Evolutionary conservation across 2,888 invertebrate genomes (phyloP), one percentile per base, ranked within the genome.

Genomic region (Amblyteles armatorius): DNA sequence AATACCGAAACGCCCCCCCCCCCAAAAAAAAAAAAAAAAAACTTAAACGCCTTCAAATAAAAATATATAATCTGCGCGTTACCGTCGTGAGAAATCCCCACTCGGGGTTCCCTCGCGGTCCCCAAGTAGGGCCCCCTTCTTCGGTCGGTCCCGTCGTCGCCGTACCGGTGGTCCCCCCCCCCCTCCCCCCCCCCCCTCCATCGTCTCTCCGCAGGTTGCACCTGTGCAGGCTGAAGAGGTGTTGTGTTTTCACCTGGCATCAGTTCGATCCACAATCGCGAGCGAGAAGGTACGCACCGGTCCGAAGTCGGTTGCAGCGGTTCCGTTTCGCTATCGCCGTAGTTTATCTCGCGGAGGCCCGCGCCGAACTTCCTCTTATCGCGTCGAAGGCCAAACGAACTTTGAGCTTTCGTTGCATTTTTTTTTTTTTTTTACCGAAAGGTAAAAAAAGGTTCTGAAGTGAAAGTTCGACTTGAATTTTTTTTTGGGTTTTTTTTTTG

Each of bases 191-290:
- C 55, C 69, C 68, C 29, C 29, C 69, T 33, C 48, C 57, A 29
- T 84, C 88, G 73, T 5, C 40, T 5, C 11, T 40, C 11, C 40
- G 1, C 40, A 79, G 86, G 83, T 89, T 92, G 91, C 92, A 93
- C 93, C 92, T 92, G 92, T 92, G 90, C 91, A 90, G 89, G 90
- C 89, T 13, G 26, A 26, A 89, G 90, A 91, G 90, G 91, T 92
- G 92, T 92, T 92, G 93, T 92, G 89, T 93, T 93, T 93, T 93
- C 93, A 93, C 93, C 93, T 93, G 92, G 92, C 92, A 40, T 84
- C 84, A 93, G 93, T 93, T 91, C 90, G 90, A 90, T 89, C 91
- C 89, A 87, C 90, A 91, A 91, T 92, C 92, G 92, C 92, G 92
- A 90, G 89, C 90, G 88, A 88, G 91, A 89, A 90, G 92, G 93